These are phyloP conservation scores for Philaenus spumarius DNA, from an alignment of 1,140 invertebrate genomes.

Conservation along the genomic window DNA sequence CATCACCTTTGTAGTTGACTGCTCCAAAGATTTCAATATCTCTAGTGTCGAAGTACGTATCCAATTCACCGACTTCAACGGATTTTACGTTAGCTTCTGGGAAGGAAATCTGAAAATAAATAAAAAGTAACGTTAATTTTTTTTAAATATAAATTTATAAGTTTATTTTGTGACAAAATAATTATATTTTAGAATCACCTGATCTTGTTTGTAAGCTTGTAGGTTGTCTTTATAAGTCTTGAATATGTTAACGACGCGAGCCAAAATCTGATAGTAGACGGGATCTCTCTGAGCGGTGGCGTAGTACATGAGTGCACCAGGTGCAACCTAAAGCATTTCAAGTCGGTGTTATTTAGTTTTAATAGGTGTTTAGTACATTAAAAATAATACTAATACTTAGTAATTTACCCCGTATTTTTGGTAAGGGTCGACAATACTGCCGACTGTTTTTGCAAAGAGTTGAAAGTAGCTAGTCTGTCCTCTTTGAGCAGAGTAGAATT, in stretches of 20 bases:
- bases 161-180: too few species aligned
- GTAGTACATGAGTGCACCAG: conserved; percentile 43
- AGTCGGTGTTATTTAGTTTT: not conserved
- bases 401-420: conserved; percentile 32
- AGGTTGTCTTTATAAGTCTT: conserved; percentile 44
- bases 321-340: conserved; percentile 32
- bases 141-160: too few species aligned
- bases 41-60: conserved; percentile 34
- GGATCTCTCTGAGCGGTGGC: conserved; percentile 45
- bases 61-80: conserved; percentile 1
- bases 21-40: conserved; percentile 45
- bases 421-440: conserved; percentile 42
- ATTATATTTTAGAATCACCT: conserved; percentile 13
- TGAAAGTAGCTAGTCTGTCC: conserved; percentile 48
- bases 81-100: conserved; percentile 39
- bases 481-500: conserved; percentile 45
- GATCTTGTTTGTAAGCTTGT: conserved; percentile 50
- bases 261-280: conserved; percentile 45
- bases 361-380: too few species aligned
- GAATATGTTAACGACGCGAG: conserved; percentile 45
- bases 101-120: conserved; percentile 36
- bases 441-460: conserved; percentile 39
- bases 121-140: too few species aligned
- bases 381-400: not conserved
- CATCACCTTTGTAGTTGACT: conserved; percentile 44